Conservation (phyloP, 2,888 invertebrate genomes). For the Hyalella azteca region DNA sequence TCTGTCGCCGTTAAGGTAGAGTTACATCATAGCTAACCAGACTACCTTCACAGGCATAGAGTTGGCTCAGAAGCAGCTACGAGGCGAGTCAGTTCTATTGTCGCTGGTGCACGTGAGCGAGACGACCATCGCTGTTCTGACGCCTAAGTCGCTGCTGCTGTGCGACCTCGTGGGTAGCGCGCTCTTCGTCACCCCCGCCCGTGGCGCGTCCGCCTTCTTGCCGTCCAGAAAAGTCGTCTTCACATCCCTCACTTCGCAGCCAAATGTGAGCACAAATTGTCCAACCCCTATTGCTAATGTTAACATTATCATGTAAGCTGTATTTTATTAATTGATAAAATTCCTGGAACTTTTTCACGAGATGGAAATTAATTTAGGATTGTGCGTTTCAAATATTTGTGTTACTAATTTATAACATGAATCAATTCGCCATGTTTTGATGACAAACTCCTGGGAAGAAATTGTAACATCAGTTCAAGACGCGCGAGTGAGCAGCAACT, state of each 20-base stretch:
- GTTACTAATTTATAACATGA: too few species aligned
- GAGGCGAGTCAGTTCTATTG: not conserved
- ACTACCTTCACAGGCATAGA: not conserved
- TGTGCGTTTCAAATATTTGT: too few species aligned
- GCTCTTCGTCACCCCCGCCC: slow-evolving; percentile 46
- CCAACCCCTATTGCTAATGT: too few species aligned
- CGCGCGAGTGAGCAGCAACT: too few species aligned
- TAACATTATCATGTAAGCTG: too few species aligned
- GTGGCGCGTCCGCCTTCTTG: slow-evolving; percentile 40
- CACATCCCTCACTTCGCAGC: slow-evolving; percentile 33
- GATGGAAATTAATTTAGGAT: too few species aligned
- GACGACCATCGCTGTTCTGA: slow-evolving; percentile 48
- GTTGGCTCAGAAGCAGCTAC: slow-evolving; percentile 33
- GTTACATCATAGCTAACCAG: too few species aligned
- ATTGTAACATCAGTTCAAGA: too few species aligned
- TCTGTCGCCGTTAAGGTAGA: slow-evolving; percentile 16
- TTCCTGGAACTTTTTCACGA: too few species aligned
- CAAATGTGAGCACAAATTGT: slow-evolving; percentile 16
- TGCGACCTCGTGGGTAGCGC: slow-evolving; percentile 52
- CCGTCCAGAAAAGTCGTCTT: slow-evolving; percentile 26
- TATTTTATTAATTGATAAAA: too few species aligned
- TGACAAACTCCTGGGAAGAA: too few species aligned
- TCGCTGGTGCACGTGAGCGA: slow-evolving; percentile 45
- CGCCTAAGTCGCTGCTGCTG: slow-evolving; percentile 44
- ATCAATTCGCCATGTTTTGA: too few species aligned